Conservation (phyloP, 2,797 vertebrate species). For the Antennarius maculatus region DNA sequence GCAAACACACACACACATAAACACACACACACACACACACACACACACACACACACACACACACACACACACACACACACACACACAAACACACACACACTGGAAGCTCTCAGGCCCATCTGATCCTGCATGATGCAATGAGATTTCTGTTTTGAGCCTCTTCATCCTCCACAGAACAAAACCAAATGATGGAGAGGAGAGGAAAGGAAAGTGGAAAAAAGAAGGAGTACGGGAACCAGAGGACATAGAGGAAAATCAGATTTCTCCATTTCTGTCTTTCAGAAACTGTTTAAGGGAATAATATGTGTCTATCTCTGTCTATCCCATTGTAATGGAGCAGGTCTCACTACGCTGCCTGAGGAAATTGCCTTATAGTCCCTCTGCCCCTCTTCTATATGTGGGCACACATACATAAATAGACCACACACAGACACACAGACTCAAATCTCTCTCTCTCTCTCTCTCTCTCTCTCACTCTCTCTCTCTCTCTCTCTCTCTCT, state of each 20-base stretch:
- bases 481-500: too few relatives aligned
- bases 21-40: constrained; percentile 39
- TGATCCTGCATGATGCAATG: constrained; percentile 70
- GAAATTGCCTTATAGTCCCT: constrained; percentile 78
- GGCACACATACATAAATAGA: constrained; percentile 44
- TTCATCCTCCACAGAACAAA: constrained; percentile 60
- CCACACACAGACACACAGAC: constrained; percentile 44
- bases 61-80: constrained; percentile 38
- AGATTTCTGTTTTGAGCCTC: constrained; percentile 68
- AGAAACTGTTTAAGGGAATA: constrained; percentile 59
- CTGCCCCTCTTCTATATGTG: constrained; percentile 66
- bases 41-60: constrained; percentile 41
- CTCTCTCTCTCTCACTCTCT: too few relatives aligned
- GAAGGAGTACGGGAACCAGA: constrained; percentile 23
- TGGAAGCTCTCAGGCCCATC: constrained; percentile 57
- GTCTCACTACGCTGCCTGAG: constrained; percentile 74
- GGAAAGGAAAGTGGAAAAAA: constrained; percentile 9
- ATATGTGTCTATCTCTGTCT: constrained; percentile 67
- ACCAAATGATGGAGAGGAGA: constrained; percentile 34
- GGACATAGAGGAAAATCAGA: constrained; percentile 37
- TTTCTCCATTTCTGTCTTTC: constrained; percentile 49
- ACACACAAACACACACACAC: constrained; percentile 45
- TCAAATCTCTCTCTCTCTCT: not conserved
- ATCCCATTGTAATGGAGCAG: constrained; percentile 78
- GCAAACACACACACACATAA: constrained; percentile 25